Conservation (phyloP, 2,888 invertebrate species). For the Gari tellinella region DNA sequence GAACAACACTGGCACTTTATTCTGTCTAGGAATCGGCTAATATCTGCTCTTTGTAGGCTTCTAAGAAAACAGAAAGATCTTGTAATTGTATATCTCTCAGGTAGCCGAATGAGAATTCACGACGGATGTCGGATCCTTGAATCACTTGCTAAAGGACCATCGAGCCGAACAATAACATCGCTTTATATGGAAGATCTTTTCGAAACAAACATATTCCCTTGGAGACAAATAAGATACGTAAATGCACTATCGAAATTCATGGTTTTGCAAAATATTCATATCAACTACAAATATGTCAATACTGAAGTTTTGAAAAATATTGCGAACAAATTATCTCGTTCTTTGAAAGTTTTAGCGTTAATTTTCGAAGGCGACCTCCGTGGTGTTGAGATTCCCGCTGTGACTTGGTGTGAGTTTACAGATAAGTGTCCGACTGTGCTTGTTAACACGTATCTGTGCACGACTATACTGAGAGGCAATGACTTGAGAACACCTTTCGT, state of each 20-base stretch:
- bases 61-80: slow-evolving; percentile 56
- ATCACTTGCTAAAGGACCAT: slow-evolving; percentile 52
- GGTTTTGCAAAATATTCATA: slow-evolving; percentile 38
- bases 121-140: slow-evolving; percentile 65
- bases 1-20: slow-evolving; percentile 65
- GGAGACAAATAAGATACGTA: slow-evolving; percentile 43
- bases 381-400: slow-evolving; percentile 49
- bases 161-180: slow-evolving; percentile 38
- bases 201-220: slow-evolving; percentile 55
- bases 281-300: slow-evolving; percentile 61
- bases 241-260: slow-evolving; percentile 53
- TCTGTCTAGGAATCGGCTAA: slow-evolving; percentile 55
- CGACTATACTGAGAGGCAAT: slow-evolving; percentile 57
- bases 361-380: slow-evolving; percentile 60
- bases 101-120: slow-evolving; percentile 52
- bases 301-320: slow-evolving; percentile 46
- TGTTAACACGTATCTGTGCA: slow-evolving; percentile 58
- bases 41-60: slow-evolving; percentile 59
- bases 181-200: slow-evolving; percentile 65
- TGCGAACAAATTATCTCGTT: slow-evolving; percentile 33
- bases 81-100: slow-evolving; percentile 48
- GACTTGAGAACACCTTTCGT: slow-evolving; percentile 56
- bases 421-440: slow-evolving; percentile 35
- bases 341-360: slow-evolving; percentile 52
- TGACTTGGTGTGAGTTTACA: slow-evolving; percentile 53